phyloP scores from a whole-genome alignment of 2,113 vertebrate species.

The Acrocephalus kingi region DNA sequence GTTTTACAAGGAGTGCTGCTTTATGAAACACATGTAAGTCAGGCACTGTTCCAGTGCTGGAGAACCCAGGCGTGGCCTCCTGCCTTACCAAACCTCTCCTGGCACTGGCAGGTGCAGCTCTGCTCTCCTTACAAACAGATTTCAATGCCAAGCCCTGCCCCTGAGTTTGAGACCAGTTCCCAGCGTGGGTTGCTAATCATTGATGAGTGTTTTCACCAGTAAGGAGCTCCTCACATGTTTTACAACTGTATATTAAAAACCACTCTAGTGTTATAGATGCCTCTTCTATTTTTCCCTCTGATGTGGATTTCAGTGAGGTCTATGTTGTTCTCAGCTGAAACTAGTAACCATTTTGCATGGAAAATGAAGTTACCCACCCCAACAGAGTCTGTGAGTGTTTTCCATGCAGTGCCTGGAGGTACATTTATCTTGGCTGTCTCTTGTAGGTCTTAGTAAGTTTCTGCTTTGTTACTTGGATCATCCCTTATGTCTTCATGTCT shows the following conservation, averaged over 20 bases:
- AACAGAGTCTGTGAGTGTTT: background rate
- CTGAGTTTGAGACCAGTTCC: background rate
- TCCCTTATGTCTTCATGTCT: background rate
- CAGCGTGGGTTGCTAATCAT: background rate
- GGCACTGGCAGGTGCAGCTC: background rate
- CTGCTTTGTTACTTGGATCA: background rate
- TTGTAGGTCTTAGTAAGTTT: background rate
- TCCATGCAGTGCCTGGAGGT: background rate
- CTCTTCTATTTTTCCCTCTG: background rate
- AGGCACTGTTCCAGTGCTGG: background rate
- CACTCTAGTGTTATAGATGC: background rate
- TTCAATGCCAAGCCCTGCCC: background rate
- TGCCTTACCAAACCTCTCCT: background rate
- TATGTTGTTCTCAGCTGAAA: background rate
- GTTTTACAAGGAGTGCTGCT: background rate
- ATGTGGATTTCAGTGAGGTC: background rate
- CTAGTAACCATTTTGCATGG: background rate
- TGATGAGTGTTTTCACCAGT: background rate
- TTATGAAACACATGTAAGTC: background rate
- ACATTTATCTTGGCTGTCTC: background rate
- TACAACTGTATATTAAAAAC: background rate
- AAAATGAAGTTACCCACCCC: background rate
- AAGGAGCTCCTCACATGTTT: background rate
- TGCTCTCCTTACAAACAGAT: background rate
- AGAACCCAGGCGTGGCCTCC: fast-evolving